Conservation (phyloP, 2,113 vertebrate genomes). For the Dipodomys merriami region DNA sequence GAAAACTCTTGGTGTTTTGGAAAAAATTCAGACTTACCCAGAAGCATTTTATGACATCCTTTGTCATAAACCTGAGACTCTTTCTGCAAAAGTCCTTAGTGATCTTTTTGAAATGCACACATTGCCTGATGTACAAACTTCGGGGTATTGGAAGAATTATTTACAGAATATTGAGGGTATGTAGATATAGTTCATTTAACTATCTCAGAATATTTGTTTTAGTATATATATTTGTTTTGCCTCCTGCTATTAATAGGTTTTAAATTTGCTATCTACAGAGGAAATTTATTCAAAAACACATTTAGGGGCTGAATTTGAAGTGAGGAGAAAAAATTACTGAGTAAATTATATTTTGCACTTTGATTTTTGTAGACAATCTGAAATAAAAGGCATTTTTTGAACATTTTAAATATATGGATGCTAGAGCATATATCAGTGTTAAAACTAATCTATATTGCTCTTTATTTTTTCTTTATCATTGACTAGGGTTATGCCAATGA, state of each 20-base stretch:
- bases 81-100: constrained; percentile 87
- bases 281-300: constrained; percentile 38
- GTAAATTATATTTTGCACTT: neutral
- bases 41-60: constrained; percentile 88
- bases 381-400: constrained; percentile 25
- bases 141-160: constrained; percentile 91
- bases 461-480: neutral
- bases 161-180: constrained; percentile 92
- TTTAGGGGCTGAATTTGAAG: constrained; percentile 44
- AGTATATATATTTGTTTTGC: constrained; percentile 38
- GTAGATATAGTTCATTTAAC: constrained; percentile 64
- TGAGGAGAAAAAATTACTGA: neutral
- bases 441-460: constrained; percentile 21
- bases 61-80: constrained; percentile 86
- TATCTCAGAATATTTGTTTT: constrained; percentile 32
- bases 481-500: neutral
- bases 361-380: neutral
- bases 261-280: neutral
- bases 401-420: constrained; percentile 17
- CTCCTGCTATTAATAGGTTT: constrained; percentile 49
- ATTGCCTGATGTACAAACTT: constrained; percentile 82
- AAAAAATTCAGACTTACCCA: constrained; percentile 92
- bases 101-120: constrained; percentile 87
- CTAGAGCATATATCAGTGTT: neutral
- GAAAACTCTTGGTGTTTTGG: constrained; percentile 92